Evolutionary conservation across 2,797 vertebrate genomes (phyloP).

Genomic region (Varecia variegata): DNA sequence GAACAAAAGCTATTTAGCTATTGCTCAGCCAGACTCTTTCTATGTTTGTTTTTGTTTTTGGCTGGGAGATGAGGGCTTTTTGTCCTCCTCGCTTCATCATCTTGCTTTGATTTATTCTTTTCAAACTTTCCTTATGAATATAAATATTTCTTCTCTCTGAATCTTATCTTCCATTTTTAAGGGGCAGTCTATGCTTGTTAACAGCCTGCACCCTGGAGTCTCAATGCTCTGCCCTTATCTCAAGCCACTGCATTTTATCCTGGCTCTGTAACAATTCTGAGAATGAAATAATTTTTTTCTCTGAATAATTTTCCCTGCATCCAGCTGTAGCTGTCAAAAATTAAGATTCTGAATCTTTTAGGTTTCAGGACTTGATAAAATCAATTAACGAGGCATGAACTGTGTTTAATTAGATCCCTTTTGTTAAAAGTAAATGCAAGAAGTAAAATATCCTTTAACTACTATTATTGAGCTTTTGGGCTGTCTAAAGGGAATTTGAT

Average conservation of each 20-base stretch:
- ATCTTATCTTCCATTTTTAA: not conserved
- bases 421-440: not conserved
- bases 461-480: not conserved
- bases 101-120: not conserved
- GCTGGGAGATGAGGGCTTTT: not conserved
- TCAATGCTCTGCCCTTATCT: not conserved
- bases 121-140: not conserved
- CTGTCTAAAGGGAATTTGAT: not conserved
- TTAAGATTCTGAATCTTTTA: slow-evolving; percentile 9
- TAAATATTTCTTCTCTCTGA: not conserved
- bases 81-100: not conserved
- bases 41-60: not conserved
- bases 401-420: not conserved
- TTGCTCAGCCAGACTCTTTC: not conserved
- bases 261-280: not conserved
- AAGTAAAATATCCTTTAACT: not conserved
- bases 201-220: not conserved
- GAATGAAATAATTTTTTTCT: not conserved
- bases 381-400: not conserved
- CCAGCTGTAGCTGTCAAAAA: not conserved
- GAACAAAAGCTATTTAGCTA: not conserved
- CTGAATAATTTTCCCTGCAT: not conserved
- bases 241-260: not conserved
- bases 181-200: not conserved
- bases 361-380: not conserved